Evolutionary conservation across 2,113 vertebrate species (phyloP).

Genomic region (Trinectes maculatus): DNA sequence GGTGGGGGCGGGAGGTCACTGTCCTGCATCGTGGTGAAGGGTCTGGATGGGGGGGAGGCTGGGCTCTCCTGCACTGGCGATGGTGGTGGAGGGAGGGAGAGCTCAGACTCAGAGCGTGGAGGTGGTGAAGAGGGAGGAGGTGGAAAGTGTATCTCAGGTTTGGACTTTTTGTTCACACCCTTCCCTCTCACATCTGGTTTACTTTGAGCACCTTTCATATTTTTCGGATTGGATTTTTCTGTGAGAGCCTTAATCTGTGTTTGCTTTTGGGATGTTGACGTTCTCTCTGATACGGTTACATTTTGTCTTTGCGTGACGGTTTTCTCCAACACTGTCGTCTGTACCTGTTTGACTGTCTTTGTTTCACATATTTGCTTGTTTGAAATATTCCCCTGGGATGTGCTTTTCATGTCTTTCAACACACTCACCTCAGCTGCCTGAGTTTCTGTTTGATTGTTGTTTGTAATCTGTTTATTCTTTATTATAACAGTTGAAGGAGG

Average conservation of each 20-base stretch:
- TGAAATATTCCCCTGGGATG: slow-evolving; percentile 57
- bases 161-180: slow-evolving; percentile 69
- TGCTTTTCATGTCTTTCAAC: slow-evolving; percentile 56
- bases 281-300: slow-evolving; percentile 29
- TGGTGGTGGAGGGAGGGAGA: slow-evolving; percentile 88
- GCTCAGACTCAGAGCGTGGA: slow-evolving; percentile 86
- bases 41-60: slow-evolving; percentile 43
- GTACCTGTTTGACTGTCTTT: slow-evolving; percentile 71
- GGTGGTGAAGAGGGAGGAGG: slow-evolving; percentile 85
- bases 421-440: slow-evolving; percentile 48
- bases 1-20: slow-evolving; percentile 82
- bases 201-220: slow-evolving; percentile 51
- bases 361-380: slow-evolving; percentile 64
- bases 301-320: slow-evolving; percentile 48
- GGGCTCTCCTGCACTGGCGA: slow-evolving; percentile 77
- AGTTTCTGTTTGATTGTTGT: slow-evolving; percentile 61
- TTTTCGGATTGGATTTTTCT: slow-evolving; percentile 71
- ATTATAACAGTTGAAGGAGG: slow-evolving; percentile 59
- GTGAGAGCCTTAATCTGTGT: slow-evolving; percentile 39
- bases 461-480: slow-evolving; percentile 65
- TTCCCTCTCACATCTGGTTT: slow-evolving; percentile 63
- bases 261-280: slow-evolving; percentile 49
- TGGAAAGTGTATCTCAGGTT: slow-evolving; percentile 82
- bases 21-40: slow-evolving; percentile 76
- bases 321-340: slow-evolving; percentile 64